Percentiles rank a stretch among this genome's conserved stretches.
Evolutionary conservation across 2,888 invertebrate genomes (phyloP).

Genomic region (Stenodera caucasica): DNA sequence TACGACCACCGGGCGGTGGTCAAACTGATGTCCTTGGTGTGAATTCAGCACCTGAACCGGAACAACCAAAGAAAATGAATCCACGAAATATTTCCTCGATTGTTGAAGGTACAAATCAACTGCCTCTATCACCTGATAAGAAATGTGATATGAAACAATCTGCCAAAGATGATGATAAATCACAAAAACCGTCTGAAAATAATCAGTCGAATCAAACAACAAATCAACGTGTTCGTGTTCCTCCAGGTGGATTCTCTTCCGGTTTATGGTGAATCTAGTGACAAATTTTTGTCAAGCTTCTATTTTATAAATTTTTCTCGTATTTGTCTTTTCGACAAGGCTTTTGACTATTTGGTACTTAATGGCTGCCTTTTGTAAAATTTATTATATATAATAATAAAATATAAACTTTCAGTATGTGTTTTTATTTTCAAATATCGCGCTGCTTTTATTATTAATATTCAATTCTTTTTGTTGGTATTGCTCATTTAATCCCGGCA

Average conservation of each 20-base stretch:
- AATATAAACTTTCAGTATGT: conserved; percentile 4
- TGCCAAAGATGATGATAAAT: not conserved
- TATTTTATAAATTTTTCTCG: no score
- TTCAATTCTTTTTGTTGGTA: not conserved
- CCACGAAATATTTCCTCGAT: conserved; percentile 47
- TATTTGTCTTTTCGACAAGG: no score
- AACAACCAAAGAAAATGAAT: conserved; percentile 35
- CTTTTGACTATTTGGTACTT: no score
- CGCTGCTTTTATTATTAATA: not conserved
- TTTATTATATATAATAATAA: not conserved
- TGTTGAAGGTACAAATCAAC: conserved; percentile 41
- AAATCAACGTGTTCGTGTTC: conserved; percentile 35
- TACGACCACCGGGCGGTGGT: conserved; percentile 58
- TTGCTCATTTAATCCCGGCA: not conserved
- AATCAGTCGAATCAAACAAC: not conserved
- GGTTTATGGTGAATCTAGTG: conserved; percentile 44
- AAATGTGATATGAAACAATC: not conserved
- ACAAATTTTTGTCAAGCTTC: no score
- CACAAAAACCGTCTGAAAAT: not conserved
- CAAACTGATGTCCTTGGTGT: conserved; percentile 54
- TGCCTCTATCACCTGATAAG: not conserved
- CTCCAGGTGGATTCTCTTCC: conserved; percentile 46
- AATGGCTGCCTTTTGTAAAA: not conserved
- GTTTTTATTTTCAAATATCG: not conserved
- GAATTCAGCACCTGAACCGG: conserved; percentile 26